A percentile compares a stretch with the other conserved stretches of the same genome.
phyloP scores from a whole-genome alignment of 2,888 invertebrate species.

The Nomada fucata region DNA sequence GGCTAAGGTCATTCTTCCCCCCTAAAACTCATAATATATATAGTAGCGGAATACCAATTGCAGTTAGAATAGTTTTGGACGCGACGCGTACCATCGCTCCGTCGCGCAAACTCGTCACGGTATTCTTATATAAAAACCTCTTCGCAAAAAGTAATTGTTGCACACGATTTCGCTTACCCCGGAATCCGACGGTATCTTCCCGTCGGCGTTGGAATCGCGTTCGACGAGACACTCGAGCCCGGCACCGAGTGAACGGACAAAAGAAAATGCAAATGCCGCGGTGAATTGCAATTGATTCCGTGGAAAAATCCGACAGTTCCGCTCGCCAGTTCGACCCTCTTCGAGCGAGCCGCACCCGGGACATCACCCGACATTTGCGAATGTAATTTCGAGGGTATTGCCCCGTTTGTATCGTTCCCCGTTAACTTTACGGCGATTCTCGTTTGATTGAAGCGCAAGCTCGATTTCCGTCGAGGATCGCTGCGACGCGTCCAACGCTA shows the following conservation, averaged over 20 bases:
- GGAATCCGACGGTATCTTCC: too few species aligned
- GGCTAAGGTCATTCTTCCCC: too few species aligned
- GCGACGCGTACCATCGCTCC: too few species aligned
- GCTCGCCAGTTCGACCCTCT: slow-evolving; percentile 30
- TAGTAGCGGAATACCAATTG: too few species aligned
- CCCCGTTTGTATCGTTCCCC: slow-evolving; percentile 1
- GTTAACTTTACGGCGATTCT: slow-evolving; percentile 16
- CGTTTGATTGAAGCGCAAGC: slow-evolving; percentile 20
- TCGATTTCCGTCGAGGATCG: slow-evolving; percentile 7
- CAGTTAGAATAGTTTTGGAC: too few species aligned
- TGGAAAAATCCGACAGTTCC: not conserved
- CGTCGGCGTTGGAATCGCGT: slow-evolving; percentile 23
- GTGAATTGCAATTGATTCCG: slow-evolving; percentile 19
- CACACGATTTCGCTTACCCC: too few species aligned
- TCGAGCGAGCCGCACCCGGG: not conserved
- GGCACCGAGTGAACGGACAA: slow-evolving; percentile 18
- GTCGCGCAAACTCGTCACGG: too few species aligned
- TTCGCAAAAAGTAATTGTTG: too few species aligned
- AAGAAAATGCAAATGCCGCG: slow-evolving; percentile 24
- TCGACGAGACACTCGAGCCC: slow-evolving; percentile 12
- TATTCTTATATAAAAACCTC: too few species aligned
- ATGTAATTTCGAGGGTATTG: slow-evolving; percentile 26
- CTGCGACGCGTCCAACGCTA: not conserved
- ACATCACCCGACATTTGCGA: not conserved
- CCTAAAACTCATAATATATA: too few species aligned